Base-by-base conservation (phyloP, 1,140 invertebrate species). In the Dinoponera quadriceps region DNA sequence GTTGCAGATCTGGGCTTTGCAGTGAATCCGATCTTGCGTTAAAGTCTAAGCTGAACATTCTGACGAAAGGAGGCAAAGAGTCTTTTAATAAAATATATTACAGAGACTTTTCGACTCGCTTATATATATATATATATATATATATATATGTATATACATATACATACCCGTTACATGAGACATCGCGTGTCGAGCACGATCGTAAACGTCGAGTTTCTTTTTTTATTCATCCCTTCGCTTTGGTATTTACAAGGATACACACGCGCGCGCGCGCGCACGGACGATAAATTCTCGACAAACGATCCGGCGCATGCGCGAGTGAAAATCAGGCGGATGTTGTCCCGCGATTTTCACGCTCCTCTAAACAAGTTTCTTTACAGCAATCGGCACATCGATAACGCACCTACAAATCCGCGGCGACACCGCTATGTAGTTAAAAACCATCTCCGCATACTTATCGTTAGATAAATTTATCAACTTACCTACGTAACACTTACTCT, bases 11-110 rank as follows among this genome's bases (percentile, higher is more conserved):
- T 44, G 38, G 38, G 38, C 38, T 44, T 44, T 44, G 11, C 4
- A 44, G 16, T 25, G 22, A 69, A 44, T 27, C 33, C 27, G 38
- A 49, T 11, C 27, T 75, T 13, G 14, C 0, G n/a, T 60, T 14
- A 63, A 18, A 75, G 14, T 18, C 5, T n/a, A n/a, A 2, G 9
- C n/a, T 78, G 38, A 25, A 1, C 22, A 55, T 20, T 44, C 38
- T 33, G 20, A 66, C 29, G 5, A 38, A 68, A 2, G 54, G 4
- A 22, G 51, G 16, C 38, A 44, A 44, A 44, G 68, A 83, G 74
- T 25, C 13, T 38, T n/a, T 88, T 85, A 84, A 72, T 75, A 88
- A 83, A 88, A 78, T 88, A 85, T 88, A 85, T 87, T 87, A 85
- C 72, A 69, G 59, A 77, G 27, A 69, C 48, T 25, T 27, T 69